Conservation (phyloP, 2,888 invertebrate species). For the Pyrrhia umbra region DNA sequence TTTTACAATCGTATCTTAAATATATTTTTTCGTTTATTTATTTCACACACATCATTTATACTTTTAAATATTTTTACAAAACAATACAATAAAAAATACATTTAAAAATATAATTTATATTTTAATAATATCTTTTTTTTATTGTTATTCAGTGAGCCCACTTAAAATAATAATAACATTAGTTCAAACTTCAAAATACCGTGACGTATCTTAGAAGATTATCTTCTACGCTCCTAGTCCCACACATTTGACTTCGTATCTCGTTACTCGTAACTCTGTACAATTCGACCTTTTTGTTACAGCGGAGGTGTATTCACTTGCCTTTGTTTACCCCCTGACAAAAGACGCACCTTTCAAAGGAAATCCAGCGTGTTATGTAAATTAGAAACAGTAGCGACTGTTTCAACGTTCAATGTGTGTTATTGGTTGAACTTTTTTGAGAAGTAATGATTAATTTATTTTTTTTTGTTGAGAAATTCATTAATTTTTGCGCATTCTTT, state of each 20-base stretch:
- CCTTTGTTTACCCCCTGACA: constrained; percentile 82
- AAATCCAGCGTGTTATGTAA: constrained; percentile 83
- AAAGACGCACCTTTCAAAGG: constrained; percentile 83
- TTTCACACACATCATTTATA: too few species aligned
- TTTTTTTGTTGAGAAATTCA: neutral
- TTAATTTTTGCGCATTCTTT: neutral
- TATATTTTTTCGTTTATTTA: too few species aligned
- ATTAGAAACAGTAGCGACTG: constrained; percentile 77
- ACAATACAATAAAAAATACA: too few species aligned
- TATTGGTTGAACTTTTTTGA: constrained; percentile 20
- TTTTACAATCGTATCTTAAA: too few species aligned
- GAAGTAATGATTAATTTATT: constrained; percentile 3
- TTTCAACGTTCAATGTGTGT: constrained; percentile 39
- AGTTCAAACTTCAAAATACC: constrained; percentile 5
- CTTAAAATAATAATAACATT: neutral
- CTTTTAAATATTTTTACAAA: too few species aligned
- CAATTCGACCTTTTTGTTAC: constrained; percentile 73
- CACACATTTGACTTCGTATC: constrained; percentile 66
- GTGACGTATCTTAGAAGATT: constrained; percentile 9
- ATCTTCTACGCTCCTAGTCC: constrained; percentile 42
- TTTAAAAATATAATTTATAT: too few species aligned
- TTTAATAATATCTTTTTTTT: too few species aligned
- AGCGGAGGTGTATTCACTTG: constrained; percentile 68
- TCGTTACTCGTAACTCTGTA: constrained; percentile 67
- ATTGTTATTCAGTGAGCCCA: too few species aligned